These are phyloP conservation scores for Orius insidiosus DNA, from an alignment of 1,140 invertebrate genomes.

Conservation along the genomic window DNA sequence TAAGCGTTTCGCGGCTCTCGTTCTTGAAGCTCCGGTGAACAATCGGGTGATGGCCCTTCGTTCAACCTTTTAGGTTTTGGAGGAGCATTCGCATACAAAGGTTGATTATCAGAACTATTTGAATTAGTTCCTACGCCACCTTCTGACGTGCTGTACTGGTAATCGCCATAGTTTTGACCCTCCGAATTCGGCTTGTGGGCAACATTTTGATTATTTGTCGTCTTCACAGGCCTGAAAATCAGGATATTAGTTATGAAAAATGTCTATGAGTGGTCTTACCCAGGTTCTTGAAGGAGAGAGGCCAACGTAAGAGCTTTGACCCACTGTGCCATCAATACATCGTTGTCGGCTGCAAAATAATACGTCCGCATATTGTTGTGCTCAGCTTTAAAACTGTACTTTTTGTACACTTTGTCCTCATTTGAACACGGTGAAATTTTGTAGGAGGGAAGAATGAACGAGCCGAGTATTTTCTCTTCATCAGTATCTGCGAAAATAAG, in stretches of 20 bases:
- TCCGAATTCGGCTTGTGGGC: no score
- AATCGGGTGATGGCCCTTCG: constrained; percentile 21
- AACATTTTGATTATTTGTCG: constrained; percentile 8
- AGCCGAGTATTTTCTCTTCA: constrained; percentile 76
- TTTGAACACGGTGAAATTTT: constrained; percentile 62
- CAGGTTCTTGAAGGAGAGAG: constrained; percentile 46
- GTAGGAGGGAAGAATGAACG: constrained; percentile 79
- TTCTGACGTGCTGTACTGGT: neutral
- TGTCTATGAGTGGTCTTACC: no score
- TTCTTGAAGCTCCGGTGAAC: constrained; percentile 13
- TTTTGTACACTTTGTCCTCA: constrained; percentile 70
- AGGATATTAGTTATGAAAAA: no score
- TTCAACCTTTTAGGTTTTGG: constrained; percentile 61
- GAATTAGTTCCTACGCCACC: no score
- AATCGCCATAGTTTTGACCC: neutral
- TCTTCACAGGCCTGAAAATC: constrained; percentile 2
- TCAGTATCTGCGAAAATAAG: constrained; percentile 51
- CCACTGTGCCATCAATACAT: constrained; percentile 76
- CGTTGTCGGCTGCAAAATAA: constrained; percentile 72
- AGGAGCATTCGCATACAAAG: constrained; percentile 74
- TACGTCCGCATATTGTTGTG: constrained; percentile 90
- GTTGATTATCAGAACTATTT: constrained; percentile 29
- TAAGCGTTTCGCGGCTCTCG: constrained; percentile 2
- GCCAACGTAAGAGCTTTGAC: constrained; percentile 71
- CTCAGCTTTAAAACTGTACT: constrained; percentile 85